These are phyloP conservation scores for Falcaria lacertinaria DNA, from an alignment of 2,888 invertebrate genomes.

Conservation along the genomic window DNA sequence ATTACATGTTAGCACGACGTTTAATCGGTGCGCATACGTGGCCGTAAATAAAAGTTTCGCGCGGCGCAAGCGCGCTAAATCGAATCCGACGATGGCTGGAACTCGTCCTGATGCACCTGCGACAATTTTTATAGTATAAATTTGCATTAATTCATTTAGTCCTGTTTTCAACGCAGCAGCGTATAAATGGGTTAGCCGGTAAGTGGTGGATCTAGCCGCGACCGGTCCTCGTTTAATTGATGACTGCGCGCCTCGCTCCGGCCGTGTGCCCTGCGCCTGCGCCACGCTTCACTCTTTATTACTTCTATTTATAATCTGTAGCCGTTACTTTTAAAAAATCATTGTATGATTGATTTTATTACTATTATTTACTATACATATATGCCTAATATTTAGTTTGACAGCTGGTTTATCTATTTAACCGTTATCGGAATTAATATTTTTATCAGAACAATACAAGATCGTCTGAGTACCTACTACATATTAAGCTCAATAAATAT, in stretches of 20 bases:
- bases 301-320: neutral
- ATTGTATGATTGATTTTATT: neutral
- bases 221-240: constrained; percentile 20
- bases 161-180: constrained; percentile 66
- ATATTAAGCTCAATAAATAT: no score
- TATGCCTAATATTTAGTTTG: no score
- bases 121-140: constrained; percentile 80
- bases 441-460: no score
- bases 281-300: neutral
- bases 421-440: no score
- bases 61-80: constrained; percentile 72
- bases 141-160: constrained; percentile 79
- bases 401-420: no score
- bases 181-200: constrained; percentile 79
- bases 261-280: constrained; percentile 19
- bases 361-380: no score
- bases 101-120: constrained; percentile 76
- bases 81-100: constrained; percentile 71
- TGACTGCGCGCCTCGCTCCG: constrained; percentile 19
- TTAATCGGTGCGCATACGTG: constrained; percentile 48
- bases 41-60: constrained; percentile 74
- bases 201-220: constrained; percentile 66
- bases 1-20: constrained; percentile 35
- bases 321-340: neutral
- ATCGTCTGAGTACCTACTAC: no score